Evolutionary conservation across 2,113 vertebrate species (phyloP).

Genomic region (Azemiops feae): DNA sequence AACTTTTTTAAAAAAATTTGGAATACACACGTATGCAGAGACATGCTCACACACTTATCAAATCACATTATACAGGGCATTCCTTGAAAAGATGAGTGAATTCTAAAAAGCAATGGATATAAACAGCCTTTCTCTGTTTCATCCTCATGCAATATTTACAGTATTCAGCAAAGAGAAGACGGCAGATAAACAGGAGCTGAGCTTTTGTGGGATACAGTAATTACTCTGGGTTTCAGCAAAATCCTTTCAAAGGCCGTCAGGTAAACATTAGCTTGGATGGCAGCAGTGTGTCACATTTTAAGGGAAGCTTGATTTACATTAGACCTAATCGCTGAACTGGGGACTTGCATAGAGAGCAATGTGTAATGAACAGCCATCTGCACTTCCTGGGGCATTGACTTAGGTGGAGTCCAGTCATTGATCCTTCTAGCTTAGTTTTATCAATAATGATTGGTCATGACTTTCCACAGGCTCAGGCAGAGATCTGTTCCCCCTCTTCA

Average conservation of each 20-base stretch:
- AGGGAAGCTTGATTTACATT: slow-evolving; percentile 35
- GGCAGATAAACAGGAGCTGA: slow-evolving; percentile 58
- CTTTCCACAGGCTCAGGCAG: not conserved
- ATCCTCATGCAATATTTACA: slow-evolving; percentile 67
- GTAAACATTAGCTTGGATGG: slow-evolving; percentile 55
- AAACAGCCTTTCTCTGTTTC: slow-evolving; percentile 57
- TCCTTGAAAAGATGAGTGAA: slow-evolving; percentile 48
- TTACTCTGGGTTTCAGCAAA: slow-evolving; percentile 69
- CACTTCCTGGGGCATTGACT: not conserved
- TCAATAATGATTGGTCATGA: not conserved
- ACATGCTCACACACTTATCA: not conserved
- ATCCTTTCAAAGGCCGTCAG: slow-evolving; percentile 63
- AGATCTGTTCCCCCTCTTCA: not conserved
- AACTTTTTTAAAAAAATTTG: not conserved
- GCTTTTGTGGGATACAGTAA: slow-evolving; percentile 68
- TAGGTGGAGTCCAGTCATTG: slow-evolving; percentile 24
- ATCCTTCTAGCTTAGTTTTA: not conserved
- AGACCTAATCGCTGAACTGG: slow-evolving; percentile 29
- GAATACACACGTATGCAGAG: not conserved
- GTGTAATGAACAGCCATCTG: slow-evolving; percentile 12
- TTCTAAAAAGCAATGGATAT: slow-evolving; percentile 63
- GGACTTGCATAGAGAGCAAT: not conserved
- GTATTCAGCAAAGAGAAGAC: slow-evolving; percentile 57
- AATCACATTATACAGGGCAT: slow-evolving; percentile 44
- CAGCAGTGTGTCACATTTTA: slow-evolving; percentile 19